These are phyloP conservation scores for Pteria penguin DNA, from an alignment of 2,888 invertebrate species.

Conservation along the genomic window DNA sequence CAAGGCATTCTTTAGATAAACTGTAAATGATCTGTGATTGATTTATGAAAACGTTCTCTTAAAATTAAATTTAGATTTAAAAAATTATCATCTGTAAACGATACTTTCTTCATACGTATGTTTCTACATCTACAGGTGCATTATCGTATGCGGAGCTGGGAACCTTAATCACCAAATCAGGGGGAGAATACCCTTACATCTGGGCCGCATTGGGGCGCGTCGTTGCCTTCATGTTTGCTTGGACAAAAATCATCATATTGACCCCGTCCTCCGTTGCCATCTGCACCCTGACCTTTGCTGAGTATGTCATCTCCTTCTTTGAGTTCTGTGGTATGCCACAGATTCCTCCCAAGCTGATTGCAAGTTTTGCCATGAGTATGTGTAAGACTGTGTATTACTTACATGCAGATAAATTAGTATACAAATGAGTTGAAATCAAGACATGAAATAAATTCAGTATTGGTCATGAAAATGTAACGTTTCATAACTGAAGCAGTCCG, in stretches of 20 bases:
- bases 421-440: too few relatives aligned
- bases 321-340: slow-evolving; percentile 68
- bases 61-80: too few relatives aligned
- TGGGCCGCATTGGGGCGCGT: slow-evolving; percentile 80
- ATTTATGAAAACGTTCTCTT: too few relatives aligned
- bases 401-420: too few relatives aligned
- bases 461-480: too few relatives aligned
- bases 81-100: too few relatives aligned
- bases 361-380: slow-evolving; percentile 63
- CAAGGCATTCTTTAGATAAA: too few relatives aligned
- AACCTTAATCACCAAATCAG: slow-evolving; percentile 88
- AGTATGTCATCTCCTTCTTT: slow-evolving; percentile 70
- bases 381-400: too few relatives aligned
- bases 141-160: slow-evolving; percentile 90
- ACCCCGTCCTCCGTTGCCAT: slow-evolving; percentile 80
- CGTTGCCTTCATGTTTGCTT: slow-evolving; percentile 83
- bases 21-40: too few relatives aligned
- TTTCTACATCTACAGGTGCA: slow-evolving; percentile 84
- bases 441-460: too few relatives aligned
- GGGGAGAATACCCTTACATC: slow-evolving; percentile 89
- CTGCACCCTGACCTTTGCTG: slow-evolving; percentile 80
- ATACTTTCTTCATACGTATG: too few relatives aligned
- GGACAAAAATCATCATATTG: slow-evolving; percentile 69
- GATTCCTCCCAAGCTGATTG: slow-evolving; percentile 62
- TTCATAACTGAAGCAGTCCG: too few relatives aligned